Percentiles rank a stretch among this genome's conserved stretches.
phyloP scores from a whole-genome alignment of 2,113 vertebrate genomes.

The Columba janthina region DNA sequence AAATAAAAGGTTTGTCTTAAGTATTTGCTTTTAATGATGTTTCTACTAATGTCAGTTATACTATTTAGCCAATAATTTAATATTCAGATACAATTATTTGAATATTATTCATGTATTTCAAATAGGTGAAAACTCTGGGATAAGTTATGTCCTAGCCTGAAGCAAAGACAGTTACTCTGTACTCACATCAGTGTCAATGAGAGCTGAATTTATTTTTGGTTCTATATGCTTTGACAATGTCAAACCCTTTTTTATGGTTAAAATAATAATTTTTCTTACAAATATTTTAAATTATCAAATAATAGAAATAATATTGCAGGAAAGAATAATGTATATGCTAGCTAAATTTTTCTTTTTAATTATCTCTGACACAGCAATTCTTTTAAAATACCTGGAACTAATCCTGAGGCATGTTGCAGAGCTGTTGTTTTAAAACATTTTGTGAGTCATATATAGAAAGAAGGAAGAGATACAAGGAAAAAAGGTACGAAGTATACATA shows the following conservation, averaged over 20 bases:
- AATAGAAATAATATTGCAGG: neutral
- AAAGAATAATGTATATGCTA: neutral
- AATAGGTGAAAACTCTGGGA: neutral
- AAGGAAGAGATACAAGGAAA: neutral
- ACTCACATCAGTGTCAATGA: neutral
- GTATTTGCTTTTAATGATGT: neutral
- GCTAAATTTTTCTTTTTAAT: constrained; percentile 35
- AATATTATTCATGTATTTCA: neutral
- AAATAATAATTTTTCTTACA: neutral
- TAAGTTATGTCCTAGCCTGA: neutral
- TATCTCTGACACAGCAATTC: constrained; percentile 70
- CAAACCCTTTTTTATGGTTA: neutral
- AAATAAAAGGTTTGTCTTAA: neutral
- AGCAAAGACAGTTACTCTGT: neutral
- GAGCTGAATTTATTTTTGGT: neutral
- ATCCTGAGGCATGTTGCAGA: constrained; percentile 61
- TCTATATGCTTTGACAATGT: neutral
- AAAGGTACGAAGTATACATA: neutral
- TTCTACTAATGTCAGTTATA: neutral
- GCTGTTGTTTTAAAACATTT: neutral
- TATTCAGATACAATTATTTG: neutral
- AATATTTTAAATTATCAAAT: neutral
- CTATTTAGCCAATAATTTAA: neutral
- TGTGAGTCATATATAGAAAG: neutral
- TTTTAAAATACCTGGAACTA: constrained; percentile 73